Base-by-base conservation (phyloP, 1,140 invertebrate species). In the Eumeta japonica region DNA sequence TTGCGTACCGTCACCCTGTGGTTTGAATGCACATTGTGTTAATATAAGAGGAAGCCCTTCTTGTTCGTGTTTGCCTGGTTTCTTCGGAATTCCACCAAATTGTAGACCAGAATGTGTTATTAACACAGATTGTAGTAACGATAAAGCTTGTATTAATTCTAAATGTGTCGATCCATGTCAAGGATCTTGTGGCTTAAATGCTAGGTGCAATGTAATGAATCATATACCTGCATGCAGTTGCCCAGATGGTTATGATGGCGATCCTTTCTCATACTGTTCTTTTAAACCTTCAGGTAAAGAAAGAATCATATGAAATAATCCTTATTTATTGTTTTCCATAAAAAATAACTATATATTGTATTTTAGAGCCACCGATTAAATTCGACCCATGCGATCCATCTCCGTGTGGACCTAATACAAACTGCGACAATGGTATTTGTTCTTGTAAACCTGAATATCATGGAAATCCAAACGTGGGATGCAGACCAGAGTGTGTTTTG, bases 81-180 rank as follows among this genome's bases (percentile, higher is more conserved):
- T 82, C 46, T 78, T 85, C 24, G 85, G 85, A 29, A 84, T 78
- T 52, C 82, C 85, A 40, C 83, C 84, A 17, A 81, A 84, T 52
- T 88, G 89, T 48, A 82, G 83, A 43, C 87, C 89, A 0, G 89
- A 92, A 64, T 92, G 89, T 64, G 78, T 87, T 1, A 79, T 84
- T 29, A 88, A 86, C 57, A 80, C 84, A 2, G 89, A 94, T 47
- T 94, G 92, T 60, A 78, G 85, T 1, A 84, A 83, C 45, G 79
- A 88, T 42, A 74, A 87, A 40, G 84, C 89, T 17, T 94, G 92
- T 68, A 78, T 91, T n/a, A 85, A 87, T 51, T 84, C 88, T 58
- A 84, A 89, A 55, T 94, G 91, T 58, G 75, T 86, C 48, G 84
- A 93, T 76, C 90, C 90, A 13, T 94, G 91, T 58, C 79, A 82